Conservation (phyloP, 2,888 invertebrate species). For the Ophion ellenae region DNA sequence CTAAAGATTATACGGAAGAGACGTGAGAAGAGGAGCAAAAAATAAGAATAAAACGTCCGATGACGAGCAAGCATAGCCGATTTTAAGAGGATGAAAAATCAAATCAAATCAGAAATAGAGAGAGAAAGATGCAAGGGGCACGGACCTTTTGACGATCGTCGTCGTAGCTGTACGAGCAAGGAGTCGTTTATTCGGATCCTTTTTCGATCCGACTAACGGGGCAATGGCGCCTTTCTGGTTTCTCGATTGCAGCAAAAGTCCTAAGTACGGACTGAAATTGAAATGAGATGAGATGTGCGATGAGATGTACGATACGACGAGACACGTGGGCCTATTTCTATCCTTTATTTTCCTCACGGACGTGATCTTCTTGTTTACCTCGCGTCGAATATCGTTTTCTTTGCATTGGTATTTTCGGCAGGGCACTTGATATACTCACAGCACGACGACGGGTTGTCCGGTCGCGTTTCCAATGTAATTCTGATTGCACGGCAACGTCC, state of each 20-base stretch:
- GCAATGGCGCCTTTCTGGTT: conserved; percentile 75
- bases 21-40: conserved; percentile 2
- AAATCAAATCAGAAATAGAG: background rate
- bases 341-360: conserved; percentile 15
- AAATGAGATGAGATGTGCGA: conserved; percentile 65
- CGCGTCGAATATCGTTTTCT: background rate
- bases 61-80: conserved; percentile 52
- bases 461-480: conserved; percentile 72
- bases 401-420: background rate
- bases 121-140: conserved; percentile 63
- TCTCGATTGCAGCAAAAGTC: conserved; percentile 79
- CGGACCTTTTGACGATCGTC: conserved; percentile 80
- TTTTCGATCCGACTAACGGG: conserved; percentile 76
- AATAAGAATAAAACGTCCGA: conserved; percentile 31
- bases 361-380: conserved; percentile 2
- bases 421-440: conserved; percentile 74
- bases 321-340: conserved; percentile 15
- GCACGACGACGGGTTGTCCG: conserved; percentile 76
- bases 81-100: background rate
- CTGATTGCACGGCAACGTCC: conserved; percentile 73
- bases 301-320: conserved; percentile 48
- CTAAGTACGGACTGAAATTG: conserved; percentile 80
- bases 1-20: conserved; percentile 37
- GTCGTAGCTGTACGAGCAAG: conserved; percentile 78
- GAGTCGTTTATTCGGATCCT: conserved; percentile 79